Percentiles rank a stretch among this genome's conserved stretches.
Conservation (phyloP, 1,140 invertebrate species). For the Agrilus planipennis region DNA sequence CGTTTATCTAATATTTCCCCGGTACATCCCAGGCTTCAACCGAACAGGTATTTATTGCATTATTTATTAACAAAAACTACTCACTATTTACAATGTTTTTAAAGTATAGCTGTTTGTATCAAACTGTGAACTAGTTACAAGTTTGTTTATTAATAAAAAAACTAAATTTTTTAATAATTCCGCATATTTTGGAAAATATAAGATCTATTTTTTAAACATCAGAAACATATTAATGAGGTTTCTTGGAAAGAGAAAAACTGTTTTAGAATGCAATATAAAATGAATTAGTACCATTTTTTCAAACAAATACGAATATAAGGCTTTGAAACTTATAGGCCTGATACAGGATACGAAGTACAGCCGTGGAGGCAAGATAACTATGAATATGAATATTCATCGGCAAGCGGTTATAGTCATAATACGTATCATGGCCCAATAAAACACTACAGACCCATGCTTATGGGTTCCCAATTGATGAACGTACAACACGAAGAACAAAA, state of each 20-base stretch:
- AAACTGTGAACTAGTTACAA: too few species aligned
- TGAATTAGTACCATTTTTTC: too few species aligned
- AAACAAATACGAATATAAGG: too few species aligned
- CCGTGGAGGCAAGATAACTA: slow-evolving; percentile 27
- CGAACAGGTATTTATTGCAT: slow-evolving; percentile 38
- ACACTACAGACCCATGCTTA: slow-evolving; percentile 59
- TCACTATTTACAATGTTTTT: too few species aligned
- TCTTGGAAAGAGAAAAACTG: too few species aligned
- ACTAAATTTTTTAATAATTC: too few species aligned
- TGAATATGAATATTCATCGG: slow-evolving; percentile 44
- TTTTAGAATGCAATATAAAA: too few species aligned
- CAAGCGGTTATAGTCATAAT: slow-evolving; percentile 62
- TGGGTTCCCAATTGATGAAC: slow-evolving; percentile 32
- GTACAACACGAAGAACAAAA: slow-evolving; percentile 43
- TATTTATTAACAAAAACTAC: slow-evolving; percentile 6
- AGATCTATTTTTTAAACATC: too few species aligned
- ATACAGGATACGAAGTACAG: slow-evolving; percentile 22
- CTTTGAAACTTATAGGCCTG: slow-evolving; percentile 25
- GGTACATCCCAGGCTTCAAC: slow-evolving; percentile 65
- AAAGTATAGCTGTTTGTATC: too few species aligned
- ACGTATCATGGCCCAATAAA: slow-evolving; percentile 81
- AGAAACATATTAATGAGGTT: too few species aligned
- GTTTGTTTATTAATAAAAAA: too few species aligned
- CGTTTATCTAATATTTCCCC: slow-evolving; percentile 74
- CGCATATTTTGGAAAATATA: too few species aligned